Base-by-base conservation (phyloP, 1,140 invertebrate species). In the Rhopalosiphum padi region DNA sequence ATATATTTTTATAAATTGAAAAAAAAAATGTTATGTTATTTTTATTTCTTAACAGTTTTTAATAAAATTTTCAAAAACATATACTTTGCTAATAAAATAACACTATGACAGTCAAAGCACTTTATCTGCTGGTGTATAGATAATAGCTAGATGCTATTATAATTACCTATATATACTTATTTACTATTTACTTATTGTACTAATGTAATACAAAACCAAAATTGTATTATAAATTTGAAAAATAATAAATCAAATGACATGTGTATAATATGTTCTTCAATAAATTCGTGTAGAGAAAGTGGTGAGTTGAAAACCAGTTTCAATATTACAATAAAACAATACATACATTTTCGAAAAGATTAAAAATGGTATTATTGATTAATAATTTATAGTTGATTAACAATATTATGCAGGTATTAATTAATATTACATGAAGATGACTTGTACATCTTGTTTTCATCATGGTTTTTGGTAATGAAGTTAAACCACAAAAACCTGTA, bases 271-370 rank as follows among this genome's bases (percentile, higher is more conserved):
- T 55, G n/a, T 41, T 60, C 35, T 90, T 60, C 2, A 60, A 55
- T 30, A 85, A 85, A 41, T 35, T 43, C 7, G 55, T 37, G 35
- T 60, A 22, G 89, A 37, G 51, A 90, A 90, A 90, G 55, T 60
- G 48, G 60, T 9, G 9, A 53, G 53, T 90, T 11, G 25, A 90
- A 90, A 90, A 90, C 51, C 51, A 60, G 51, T 90, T 90, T 60
- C 25, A 60, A 90, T 41, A 90, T 90, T 60, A 35, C 25, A 90
- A 90, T 90, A 9, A 90, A 90, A 90, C 86, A 46, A 21, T 46
- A 3, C 0, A 43, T 46, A 87, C n/a, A 87, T 87, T 87, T 87
- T 48, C 46, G 46, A 87, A 87, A 87, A 87, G 15, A 48, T 48
- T 35, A 37, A 85, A 85, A 43, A 77, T n/a, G n/a, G 30, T 77